These are phyloP conservation scores for Orchesella cincta DNA, from an alignment of 1,140 invertebrate genomes.

Conservation along the genomic window DNA sequence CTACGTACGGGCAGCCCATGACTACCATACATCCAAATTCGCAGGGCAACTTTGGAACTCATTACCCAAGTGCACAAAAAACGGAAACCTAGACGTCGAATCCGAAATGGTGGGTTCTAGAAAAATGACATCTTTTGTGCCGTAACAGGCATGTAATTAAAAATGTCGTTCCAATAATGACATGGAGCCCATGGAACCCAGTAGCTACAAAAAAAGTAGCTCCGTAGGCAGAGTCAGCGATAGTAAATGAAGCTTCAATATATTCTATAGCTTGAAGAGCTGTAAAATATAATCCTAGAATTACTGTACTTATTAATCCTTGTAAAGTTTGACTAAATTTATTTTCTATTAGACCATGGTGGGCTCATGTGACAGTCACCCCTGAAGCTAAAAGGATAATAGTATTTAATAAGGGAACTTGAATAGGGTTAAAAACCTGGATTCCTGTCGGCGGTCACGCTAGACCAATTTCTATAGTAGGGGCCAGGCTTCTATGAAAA, in stretches of 20 bases:
- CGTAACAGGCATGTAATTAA: conserved; percentile 62
- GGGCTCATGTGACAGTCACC: conserved; percentile 52
- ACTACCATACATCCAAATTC: too few species aligned
- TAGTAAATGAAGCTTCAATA: conserved; percentile 59
- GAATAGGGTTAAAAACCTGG: conserved; percentile 64
- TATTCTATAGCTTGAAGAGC: conserved; percentile 56
- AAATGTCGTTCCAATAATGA: conserved; percentile 69
- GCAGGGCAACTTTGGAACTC: too few species aligned
- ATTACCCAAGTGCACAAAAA: too few species aligned
- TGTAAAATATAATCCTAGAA: conserved; percentile 63
- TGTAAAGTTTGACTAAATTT: conserved; percentile 57
- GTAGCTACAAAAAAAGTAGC: conserved; percentile 70
- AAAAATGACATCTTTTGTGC: conserved; percentile 62
- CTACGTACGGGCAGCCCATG: too few species aligned
- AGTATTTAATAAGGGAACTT: conserved; percentile 59
- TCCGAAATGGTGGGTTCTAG: conserved; percentile 64
- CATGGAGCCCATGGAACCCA: conserved; percentile 73
- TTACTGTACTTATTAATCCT: conserved; percentile 60
- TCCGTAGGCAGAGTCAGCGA: conserved; percentile 66
- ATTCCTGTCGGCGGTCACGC: conserved; percentile 64
- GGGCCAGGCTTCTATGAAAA: conserved; percentile 65
- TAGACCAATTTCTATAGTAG: conserved; percentile 64
- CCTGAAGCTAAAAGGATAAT: conserved; percentile 57
- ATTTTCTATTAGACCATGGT: conserved; percentile 62
- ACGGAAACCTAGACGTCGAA: too few species aligned